Conservation (phyloP, 2,113 vertebrate species). For the Thomomys bottae region DNA sequence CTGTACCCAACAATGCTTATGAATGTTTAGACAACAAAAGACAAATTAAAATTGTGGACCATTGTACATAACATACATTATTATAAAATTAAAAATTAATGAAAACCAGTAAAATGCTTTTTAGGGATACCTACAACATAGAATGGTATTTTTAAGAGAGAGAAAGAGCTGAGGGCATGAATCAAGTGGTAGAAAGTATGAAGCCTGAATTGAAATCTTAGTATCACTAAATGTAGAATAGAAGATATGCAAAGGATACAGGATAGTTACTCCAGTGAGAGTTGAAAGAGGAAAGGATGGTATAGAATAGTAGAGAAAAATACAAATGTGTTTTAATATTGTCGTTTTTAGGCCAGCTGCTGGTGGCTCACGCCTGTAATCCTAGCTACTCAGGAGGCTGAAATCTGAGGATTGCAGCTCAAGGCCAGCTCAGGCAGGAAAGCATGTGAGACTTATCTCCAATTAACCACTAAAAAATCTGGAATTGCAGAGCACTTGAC, state of each 20-base stretch:
- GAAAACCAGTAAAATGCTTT: background rate
- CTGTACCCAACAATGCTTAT: background rate
- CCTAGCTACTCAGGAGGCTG: too few species aligned
- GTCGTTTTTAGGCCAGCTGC: background rate
- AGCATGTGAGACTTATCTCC: too few species aligned
- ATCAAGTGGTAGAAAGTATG: too few species aligned
- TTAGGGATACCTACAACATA: slow-evolving; percentile 7
- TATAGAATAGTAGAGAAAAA: background rate
- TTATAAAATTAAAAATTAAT: slow-evolving; percentile 4
- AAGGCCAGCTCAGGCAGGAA: too few species aligned
- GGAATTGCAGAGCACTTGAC: too few species aligned
- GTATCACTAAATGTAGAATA: too few species aligned
- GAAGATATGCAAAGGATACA: background rate
- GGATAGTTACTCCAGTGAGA: background rate
- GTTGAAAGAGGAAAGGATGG: background rate
- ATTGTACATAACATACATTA: background rate
- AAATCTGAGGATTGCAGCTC: too few species aligned
- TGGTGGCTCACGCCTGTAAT: too few species aligned
- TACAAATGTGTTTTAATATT: slow-evolving; percentile 13
- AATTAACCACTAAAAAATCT: too few species aligned
- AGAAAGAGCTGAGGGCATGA: too few species aligned
- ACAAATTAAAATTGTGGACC: background rate
- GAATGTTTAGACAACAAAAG: background rate
- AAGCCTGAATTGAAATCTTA: too few species aligned
- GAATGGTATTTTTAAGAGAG: background rate